Evolutionary conservation across 2,113 vertebrate genomes (phyloP), one percentile per base, ranked within the genome.

Genomic region (Melanotaenia duboulayi): DNA sequence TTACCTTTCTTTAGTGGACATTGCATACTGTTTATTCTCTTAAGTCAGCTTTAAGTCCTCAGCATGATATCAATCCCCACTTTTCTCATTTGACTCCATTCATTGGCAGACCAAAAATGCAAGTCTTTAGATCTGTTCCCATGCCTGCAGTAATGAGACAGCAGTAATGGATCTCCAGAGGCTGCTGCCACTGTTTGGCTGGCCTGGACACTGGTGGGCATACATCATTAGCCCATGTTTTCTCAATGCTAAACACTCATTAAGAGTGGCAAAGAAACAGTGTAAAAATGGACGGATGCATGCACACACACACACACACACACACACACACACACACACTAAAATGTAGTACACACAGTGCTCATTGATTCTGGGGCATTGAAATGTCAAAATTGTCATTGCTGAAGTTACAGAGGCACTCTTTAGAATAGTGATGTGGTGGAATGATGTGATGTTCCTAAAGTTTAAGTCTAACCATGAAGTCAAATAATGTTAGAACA

Each of bases 151-250:
- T 88, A 85, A 89, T 83, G 85, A 90, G 74, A 71, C 50, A 6
- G 44, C 67, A 32, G 62, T 79, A 83, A 82, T 67, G 77, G 75
- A 81, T 78, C 84, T 84, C 68, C 55, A 39, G 82, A 71, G 86
- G 44, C 81, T 14, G 68, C 52, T 14, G 12, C 20, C 10, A 44
- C 42, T 12, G 40, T 82, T 74, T 48, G 42, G 65, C 77, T 81
- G 65, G 37, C 82, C 73, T 69, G 74, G 28, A 71, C 65, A 71
- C 60, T 74, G 78, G 44, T 72, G 83, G 74, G 32, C 76, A 83
- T 12, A 73, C 85, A 81, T 92, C 86, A 85, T 91, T 92, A 90
- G 83, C 50, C 73, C 0, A 32, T 64, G 81, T 80, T 74, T 83
- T 76, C 82, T 68, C 69, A 76, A 68, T 28, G 68, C 81, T 87